Conservation (phyloP, 2,797 vertebrate species). For the Gambusia yucatana region DNA sequence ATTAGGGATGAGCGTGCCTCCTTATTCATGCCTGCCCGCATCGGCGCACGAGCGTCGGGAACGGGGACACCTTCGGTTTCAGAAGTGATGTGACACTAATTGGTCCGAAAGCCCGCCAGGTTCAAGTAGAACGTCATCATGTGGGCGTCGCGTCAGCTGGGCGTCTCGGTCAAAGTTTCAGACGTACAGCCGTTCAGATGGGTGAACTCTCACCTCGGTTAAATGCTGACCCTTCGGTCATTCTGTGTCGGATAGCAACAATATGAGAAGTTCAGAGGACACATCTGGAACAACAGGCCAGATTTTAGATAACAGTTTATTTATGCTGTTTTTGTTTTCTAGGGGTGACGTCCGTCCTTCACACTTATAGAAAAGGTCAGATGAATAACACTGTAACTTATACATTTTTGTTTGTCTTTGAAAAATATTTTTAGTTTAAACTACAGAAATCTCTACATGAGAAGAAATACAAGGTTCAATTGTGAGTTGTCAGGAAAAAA, state of each 20-base stretch:
- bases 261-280: conserved; percentile 29
- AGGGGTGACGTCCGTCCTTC: neutral
- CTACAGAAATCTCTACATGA: neutral
- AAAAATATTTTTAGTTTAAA: neutral
- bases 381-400: neutral
- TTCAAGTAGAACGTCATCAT: conserved; percentile 52
- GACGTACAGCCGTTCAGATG: neutral
- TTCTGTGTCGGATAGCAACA: conserved; percentile 14
- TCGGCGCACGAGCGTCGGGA: conserved; percentile 19
- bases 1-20: conserved; percentile 29
- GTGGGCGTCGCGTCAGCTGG: conserved; percentile 6
- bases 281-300: conserved; percentile 19
- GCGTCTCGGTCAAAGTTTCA: conserved; percentile 29
- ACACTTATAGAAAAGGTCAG: neutral
- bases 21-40: conserved; percentile 12
- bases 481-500: neutral
- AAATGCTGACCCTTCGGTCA: conserved; percentile 8
- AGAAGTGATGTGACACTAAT: conserved; percentile 72
- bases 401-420: neutral
- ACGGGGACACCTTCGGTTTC: conserved; percentile 71
- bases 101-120: conserved; percentile 61
- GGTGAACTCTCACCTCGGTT: conserved; percentile 17
- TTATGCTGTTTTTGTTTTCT: neutral
- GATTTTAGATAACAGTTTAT: conserved; percentile 6
- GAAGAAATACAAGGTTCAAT: neutral